phyloP scores from a whole-genome alignment of 2,797 vertebrate species.

The Acomys russatus region DNA sequence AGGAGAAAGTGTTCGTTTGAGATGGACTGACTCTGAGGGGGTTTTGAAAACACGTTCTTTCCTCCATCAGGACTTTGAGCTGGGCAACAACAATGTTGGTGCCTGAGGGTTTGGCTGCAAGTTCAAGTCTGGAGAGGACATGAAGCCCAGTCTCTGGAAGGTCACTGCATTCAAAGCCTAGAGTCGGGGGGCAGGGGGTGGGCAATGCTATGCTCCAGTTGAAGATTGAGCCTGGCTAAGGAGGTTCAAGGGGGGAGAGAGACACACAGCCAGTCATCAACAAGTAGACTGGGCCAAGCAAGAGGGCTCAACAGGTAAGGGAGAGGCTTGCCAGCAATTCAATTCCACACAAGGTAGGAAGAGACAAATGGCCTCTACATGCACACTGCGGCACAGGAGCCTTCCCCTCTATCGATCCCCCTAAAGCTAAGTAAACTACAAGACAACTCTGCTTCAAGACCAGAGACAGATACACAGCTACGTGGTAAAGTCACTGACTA shows the following conservation, averaged over 20 bases:
- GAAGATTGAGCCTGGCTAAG: background rate
- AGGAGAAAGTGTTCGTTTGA: slow-evolving; percentile 73
- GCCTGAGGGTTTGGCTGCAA: background rate
- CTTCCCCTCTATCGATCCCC: background rate
- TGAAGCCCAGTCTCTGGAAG: background rate
- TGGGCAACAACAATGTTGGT: background rate
- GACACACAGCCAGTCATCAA: background rate
- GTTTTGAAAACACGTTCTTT: slow-evolving; percentile 67
- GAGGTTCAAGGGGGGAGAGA: background rate
- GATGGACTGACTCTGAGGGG: slow-evolving; percentile 61
- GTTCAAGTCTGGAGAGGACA: background rate
- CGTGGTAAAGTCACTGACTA: background rate
- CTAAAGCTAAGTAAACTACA: background rate
- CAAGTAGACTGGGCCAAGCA: background rate
- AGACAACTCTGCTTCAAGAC: background rate
- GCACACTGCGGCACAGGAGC: background rate
- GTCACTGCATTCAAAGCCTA: background rate
- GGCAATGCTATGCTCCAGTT: background rate
- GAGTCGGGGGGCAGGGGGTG: background rate
- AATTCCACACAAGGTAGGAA: background rate
- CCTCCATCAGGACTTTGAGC: background rate
- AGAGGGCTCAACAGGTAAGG: background rate
- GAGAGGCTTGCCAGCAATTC: background rate
- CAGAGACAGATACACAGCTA: background rate
- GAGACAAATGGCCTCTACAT: background rate